These are phyloP conservation scores for Stegodyphus mimosarum DNA, from an alignment of 1,140 invertebrate species.

Conservation along the genomic window DNA sequence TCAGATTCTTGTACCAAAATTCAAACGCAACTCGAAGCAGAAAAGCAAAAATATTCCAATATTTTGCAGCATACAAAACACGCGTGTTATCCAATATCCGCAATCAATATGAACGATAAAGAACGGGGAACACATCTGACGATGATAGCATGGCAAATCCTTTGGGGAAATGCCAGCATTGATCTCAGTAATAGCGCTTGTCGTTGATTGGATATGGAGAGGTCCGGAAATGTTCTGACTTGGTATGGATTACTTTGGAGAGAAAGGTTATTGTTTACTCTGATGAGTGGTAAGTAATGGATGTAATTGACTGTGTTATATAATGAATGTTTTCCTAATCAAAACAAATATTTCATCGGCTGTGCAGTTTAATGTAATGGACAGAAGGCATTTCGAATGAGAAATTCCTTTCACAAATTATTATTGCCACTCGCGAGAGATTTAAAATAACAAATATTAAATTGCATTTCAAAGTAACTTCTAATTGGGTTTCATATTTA, in stretches of 20 bases:
- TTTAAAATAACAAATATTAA: too few relatives aligned
- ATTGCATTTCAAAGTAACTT: too few relatives aligned
- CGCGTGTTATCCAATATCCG: constrained; percentile 21
- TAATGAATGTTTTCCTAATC: too few relatives aligned
- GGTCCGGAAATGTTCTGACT: not conserved
- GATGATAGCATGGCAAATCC: constrained; percentile 4
- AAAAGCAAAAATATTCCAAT: not conserved
- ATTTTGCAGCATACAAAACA: constrained; percentile 29
- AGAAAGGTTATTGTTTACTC: constrained; percentile 16
- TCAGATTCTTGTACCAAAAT: too few relatives aligned
- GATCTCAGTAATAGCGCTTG: constrained; percentile 9
- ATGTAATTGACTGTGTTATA: too few relatives aligned
- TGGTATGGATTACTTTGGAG: constrained; percentile 8
- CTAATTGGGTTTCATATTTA: too few relatives aligned
- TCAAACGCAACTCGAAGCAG: too few relatives aligned
- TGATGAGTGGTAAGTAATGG: not conserved
- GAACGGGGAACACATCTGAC: not conserved
- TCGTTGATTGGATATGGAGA: constrained; percentile 23
- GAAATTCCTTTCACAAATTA: too few relatives aligned
- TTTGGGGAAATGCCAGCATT: constrained; percentile 9
- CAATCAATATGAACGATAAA: constrained; percentile 11
- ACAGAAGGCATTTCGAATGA: too few relatives aligned
- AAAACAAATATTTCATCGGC: too few relatives aligned
- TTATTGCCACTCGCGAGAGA: too few relatives aligned
- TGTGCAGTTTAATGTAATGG: too few relatives aligned